phyloP scores from a whole-genome alignment of 2,113 vertebrate species.

The Bambusicola thoracicus region DNA sequence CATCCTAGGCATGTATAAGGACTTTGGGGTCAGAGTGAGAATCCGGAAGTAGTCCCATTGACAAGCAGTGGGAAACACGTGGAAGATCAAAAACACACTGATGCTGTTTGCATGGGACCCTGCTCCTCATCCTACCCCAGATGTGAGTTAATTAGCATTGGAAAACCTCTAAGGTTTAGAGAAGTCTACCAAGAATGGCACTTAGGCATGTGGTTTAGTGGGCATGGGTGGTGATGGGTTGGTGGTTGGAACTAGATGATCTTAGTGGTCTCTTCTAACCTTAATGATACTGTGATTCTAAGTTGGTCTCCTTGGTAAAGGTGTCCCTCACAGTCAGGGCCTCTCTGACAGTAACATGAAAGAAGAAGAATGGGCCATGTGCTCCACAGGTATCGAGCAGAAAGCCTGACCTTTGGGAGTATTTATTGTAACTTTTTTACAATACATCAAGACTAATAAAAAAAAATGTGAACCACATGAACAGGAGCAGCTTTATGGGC shows the following conservation, averaged over 20 bases:
- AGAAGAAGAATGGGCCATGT: neutral
- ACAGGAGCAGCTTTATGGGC: neutral
- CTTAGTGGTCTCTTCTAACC: too few relatives aligned
- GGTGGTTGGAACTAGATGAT: too few relatives aligned
- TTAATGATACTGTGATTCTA: neutral
- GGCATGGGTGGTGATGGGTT: too few relatives aligned
- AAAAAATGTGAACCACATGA: neutral
- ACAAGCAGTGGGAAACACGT: neutral
- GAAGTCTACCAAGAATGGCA: too few relatives aligned
- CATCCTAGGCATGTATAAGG: fast-evolving
- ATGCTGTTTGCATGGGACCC: fast-evolving
- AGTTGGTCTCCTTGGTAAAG: neutral
- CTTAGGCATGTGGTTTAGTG: too few relatives aligned
- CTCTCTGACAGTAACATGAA: neutral
- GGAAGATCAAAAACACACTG: neutral
- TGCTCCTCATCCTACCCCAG: neutral
- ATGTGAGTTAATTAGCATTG: too few relatives aligned
- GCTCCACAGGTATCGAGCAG: neutral
- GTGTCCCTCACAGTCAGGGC: neutral
- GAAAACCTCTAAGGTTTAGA: too few relatives aligned
- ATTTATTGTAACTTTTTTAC: slow-evolving; percentile 8
- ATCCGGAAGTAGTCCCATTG: neutral
- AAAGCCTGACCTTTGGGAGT: neutral
- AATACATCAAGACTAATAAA: neutral
- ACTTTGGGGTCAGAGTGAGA: neutral